phyloP scores from a whole-genome alignment of 2,797 vertebrate genomes.

The Danio jaintianensis region DNA sequence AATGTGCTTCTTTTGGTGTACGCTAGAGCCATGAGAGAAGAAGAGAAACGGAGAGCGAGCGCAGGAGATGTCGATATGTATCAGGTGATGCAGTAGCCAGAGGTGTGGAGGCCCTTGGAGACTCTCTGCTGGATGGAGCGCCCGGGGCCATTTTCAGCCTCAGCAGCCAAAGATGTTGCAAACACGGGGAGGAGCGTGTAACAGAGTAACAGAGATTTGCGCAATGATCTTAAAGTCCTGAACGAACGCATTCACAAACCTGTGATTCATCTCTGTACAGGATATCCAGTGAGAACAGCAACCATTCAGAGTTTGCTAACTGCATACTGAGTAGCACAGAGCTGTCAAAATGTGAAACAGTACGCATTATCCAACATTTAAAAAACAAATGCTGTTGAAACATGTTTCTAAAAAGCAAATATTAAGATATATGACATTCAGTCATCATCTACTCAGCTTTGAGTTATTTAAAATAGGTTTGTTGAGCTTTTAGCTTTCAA shows the following conservation, averaged over 20 bases:
- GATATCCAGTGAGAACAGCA: neutral
- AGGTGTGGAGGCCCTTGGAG: slow-evolving; percentile 51
- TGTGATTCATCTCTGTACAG: slow-evolving; percentile 9
- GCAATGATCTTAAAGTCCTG: slow-evolving; percentile 35
- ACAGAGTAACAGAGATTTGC: slow-evolving; percentile 42
- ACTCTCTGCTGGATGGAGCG: slow-evolving; percentile 55
- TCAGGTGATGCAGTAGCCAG: slow-evolving; percentile 59
- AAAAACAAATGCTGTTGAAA: neutral
- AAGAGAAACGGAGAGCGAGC: neutral
- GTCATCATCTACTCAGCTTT: no score
- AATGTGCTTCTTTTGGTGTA: slow-evolving; percentile 10
- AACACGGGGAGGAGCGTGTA: slow-evolving; percentile 40
- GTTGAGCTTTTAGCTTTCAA: no score
- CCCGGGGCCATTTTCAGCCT: slow-evolving; percentile 60
- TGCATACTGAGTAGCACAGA: neutral
- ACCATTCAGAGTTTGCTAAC: neutral
- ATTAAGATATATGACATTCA: no score
- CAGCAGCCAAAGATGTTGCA: slow-evolving; percentile 51
- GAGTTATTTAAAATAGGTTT: no score
- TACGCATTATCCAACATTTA: neutral
- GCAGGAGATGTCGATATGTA: slow-evolving; percentile 54
- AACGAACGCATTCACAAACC: slow-evolving; percentile 13
- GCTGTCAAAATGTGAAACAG: neutral
- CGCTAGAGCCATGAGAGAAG: slow-evolving; percentile 13
- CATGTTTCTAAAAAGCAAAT: no score